Evolutionary conservation across 2,113 vertebrate species (phyloP).

Genomic region (Danionella cerebrum): DNA sequence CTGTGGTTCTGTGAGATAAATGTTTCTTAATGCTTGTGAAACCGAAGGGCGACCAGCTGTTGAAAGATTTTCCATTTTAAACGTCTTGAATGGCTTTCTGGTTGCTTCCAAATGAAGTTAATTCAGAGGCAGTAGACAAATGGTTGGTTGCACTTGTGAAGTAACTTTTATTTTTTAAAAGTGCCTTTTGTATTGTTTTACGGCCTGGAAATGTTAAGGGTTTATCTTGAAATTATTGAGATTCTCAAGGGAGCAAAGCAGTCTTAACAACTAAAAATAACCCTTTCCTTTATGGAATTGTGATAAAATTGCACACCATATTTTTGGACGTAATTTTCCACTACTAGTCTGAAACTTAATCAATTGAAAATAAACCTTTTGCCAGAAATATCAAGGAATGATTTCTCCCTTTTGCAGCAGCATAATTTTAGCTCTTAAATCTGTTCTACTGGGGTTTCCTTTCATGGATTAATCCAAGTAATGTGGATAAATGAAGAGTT

Average conservation of each 20-base stretch:
- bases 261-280: no score
- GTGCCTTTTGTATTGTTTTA: no score
- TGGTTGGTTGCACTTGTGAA: no score
- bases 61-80: background rate
- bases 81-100: no score
- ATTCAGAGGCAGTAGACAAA: no score
- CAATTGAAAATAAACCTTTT: background rate
- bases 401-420: background rate
- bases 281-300: background rate
- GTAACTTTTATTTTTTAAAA: no score
- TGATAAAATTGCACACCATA: background rate
- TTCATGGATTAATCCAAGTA: background rate
- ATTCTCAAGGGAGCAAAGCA: no score
- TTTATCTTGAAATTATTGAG: no score
- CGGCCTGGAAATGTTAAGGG: no score
- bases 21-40: background rate
- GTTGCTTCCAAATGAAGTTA: no score
- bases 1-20: background rate
- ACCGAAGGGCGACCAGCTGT: background rate
- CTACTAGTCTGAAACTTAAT: background rate
- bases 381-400: background rate
- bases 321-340: background rate
- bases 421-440: background rate
- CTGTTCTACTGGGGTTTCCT: background rate
- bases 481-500: background rate